Base-by-base conservation (phyloP, 1,140 invertebrate genomes). In the Caenorhabditis remanei region DNA sequence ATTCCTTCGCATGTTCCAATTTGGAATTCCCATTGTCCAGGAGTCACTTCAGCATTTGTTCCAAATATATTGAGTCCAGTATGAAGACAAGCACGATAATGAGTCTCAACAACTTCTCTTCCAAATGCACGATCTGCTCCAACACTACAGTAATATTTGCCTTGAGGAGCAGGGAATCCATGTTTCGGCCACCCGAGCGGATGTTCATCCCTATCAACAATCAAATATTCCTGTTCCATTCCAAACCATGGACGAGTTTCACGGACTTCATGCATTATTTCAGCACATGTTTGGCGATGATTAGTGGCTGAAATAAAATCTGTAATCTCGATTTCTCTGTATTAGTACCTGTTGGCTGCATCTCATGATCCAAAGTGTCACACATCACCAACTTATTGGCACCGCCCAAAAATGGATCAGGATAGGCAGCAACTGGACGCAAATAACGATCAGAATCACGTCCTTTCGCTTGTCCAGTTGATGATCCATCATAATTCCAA, bases 401-500 rank as follows among this genome's bases (percentile, higher is more conserved):
- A 48, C 96, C 96, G 19, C 95, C 94, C 1, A 95, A 94, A 94
- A 99, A 98, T 0, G 98, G 98, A 92, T 99, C 98, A 84, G 95
- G 95, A 94, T 97, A 99, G 55, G 98, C 95, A 7, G 94, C 96
- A 21, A 97, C 95, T 41, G 83, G 85, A 21, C 83, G 61, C 56
- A 99, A 94, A 92, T 95, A 98, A 13, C 96, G 95, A 91, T 99
- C 98, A 3, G 97, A 97, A 90, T 95, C 94, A 7, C 93, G 93
- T 0, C 95, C 94, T 88, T 94, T 94, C 0, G 95, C 94, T 89
- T 95, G 95, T 84, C 89, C 92, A 67, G 91, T 87, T 50, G 87
- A 95, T 91, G 96, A 97, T 40, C 97, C 98, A 93, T 99, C 97
- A 93, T 96, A 99, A 90, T 97, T 98, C 97, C 97, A 99, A 2